These are phyloP conservation scores for Chaetogeoica ovagalla DNA, from an alignment of 2,888 invertebrate species.

Conservation along the genomic window DNA sequence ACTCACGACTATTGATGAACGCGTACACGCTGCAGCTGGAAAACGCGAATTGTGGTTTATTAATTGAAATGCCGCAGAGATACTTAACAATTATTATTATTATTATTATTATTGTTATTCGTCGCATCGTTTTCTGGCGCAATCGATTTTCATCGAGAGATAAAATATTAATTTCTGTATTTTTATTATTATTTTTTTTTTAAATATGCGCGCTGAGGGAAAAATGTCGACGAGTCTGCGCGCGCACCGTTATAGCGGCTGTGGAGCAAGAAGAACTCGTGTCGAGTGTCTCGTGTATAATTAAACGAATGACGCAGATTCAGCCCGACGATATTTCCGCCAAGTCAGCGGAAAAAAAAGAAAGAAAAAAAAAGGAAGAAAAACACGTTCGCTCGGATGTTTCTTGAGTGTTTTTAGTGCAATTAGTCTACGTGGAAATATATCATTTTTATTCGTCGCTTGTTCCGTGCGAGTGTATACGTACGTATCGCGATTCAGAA, in stretches of 20 bases:
- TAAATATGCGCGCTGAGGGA: too few relatives aligned
- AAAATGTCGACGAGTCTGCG: too few relatives aligned
- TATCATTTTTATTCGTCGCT: not conserved
- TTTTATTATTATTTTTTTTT: too few relatives aligned
- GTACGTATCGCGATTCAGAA: too few relatives aligned
- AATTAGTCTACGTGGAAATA: slow-evolving; percentile 32
- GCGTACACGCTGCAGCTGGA: not conserved
- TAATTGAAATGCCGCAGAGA: not conserved
- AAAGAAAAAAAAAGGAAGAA: too few relatives aligned
- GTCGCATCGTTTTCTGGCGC: not conserved
- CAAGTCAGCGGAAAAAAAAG: not conserved
- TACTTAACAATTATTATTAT: not conserved
- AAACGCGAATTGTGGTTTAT: not conserved
- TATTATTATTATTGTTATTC: slow-evolving; percentile 20
- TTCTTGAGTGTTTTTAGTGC: slow-evolving; percentile 32
- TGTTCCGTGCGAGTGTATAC: too few relatives aligned
- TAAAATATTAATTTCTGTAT: too few relatives aligned
- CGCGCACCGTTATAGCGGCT: too few relatives aligned
- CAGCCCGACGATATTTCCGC: not conserved
- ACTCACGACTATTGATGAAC: not conserved
- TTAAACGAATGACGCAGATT: slow-evolving; percentile 7
- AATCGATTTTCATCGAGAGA: not conserved
- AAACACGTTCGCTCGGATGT: slow-evolving; percentile 20
- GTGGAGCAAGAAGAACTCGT: not conserved
- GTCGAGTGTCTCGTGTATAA: slow-evolving; percentile 19